These are phyloP conservation scores for Melanaphis sacchari DNA, from an alignment of 1,140 invertebrate genomes.

Conservation along the genomic window DNA sequence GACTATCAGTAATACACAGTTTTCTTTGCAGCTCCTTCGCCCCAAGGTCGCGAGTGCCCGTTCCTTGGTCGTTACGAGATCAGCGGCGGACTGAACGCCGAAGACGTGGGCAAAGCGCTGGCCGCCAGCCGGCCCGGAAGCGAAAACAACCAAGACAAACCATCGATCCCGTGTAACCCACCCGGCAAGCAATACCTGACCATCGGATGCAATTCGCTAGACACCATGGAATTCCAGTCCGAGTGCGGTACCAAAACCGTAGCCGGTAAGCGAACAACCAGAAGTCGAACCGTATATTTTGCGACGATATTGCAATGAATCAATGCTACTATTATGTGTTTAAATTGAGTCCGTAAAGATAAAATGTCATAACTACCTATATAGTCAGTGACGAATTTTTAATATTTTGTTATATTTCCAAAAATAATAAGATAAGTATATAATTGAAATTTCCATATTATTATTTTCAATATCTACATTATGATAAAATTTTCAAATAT, in stretches of 20 bases:
- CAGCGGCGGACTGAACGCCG: slow-evolving; percentile 57
- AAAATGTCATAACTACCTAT: too few relatives aligned
- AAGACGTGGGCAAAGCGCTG: slow-evolving; percentile 56
- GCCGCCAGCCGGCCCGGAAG: slow-evolving; percentile 52
- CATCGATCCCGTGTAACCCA: slow-evolving; percentile 37
- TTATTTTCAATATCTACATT: too few relatives aligned
- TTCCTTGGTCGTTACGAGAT: slow-evolving; percentile 60
- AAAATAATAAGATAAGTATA: too few relatives aligned
- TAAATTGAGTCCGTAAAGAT: too few relatives aligned
- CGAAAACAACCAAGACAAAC: slow-evolving; percentile 50
- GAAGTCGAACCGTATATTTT: neutral
- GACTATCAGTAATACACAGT: neutral
- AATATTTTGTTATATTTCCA: too few relatives aligned
- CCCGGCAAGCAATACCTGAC: slow-evolving; percentile 59
- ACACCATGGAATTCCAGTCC: slow-evolving; percentile 74
- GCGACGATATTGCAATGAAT: too few relatives aligned
- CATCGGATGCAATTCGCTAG: slow-evolving; percentile 59
- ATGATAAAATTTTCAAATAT: too few relatives aligned
- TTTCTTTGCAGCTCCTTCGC: slow-evolving; percentile 59
- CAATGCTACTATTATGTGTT: too few relatives aligned
- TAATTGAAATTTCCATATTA: too few relatives aligned
- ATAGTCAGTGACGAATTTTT: too few relatives aligned
- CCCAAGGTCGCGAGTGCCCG: slow-evolving; percentile 59
- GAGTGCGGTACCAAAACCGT: slow-evolving; percentile 65
- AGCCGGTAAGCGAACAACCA: slow-evolving; percentile 19